Percentiles rank a stretch among this genome's conserved stretches.
Evolutionary conservation across 2,797 vertebrate species (phyloP).

Genomic region (Silurus aristotelis): DNA sequence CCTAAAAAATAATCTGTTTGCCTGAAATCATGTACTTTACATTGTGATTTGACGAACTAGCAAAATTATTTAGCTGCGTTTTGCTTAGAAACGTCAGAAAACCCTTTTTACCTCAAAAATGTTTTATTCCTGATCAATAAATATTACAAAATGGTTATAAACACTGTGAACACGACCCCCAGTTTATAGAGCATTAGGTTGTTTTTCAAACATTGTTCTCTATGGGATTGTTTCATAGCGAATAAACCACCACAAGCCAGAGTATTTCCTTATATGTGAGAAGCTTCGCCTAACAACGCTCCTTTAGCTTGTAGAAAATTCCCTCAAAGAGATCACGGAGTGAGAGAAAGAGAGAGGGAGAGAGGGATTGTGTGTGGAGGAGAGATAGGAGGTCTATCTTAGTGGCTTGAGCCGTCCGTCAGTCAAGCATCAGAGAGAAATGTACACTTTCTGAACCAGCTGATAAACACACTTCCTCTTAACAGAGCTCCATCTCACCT

Average conservation of each 20-base stretch:
- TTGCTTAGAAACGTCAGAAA: neutral
- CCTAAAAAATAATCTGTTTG: neutral
- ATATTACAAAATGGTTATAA: neutral
- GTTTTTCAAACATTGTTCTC: no score
- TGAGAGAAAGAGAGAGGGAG: neutral
- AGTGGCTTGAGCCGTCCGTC: constrained; percentile 74
- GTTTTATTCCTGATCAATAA: neutral
- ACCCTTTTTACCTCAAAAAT: neutral
- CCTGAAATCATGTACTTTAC: no score
- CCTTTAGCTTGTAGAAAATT: neutral
- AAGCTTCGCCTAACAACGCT: neutral
- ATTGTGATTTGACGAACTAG: neutral
- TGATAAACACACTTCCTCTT: constrained; percentile 74
- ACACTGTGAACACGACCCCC: neutral
- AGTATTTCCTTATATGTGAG: neutral
- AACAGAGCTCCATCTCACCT: constrained; percentile 63
- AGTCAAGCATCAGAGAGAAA: constrained; percentile 75
- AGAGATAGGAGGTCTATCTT: constrained; percentile 77
- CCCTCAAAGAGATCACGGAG: neutral
- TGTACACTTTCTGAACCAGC: constrained; percentile 63
- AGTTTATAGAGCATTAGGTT: neutral
- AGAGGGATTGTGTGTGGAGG: constrained; percentile 38
- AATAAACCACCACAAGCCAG: neutral
- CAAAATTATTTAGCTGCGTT: neutral
- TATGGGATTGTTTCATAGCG: neutral